Conservation (phyloP, 2,797 vertebrate species). For the Hypotaenidia okinawae region DNA sequence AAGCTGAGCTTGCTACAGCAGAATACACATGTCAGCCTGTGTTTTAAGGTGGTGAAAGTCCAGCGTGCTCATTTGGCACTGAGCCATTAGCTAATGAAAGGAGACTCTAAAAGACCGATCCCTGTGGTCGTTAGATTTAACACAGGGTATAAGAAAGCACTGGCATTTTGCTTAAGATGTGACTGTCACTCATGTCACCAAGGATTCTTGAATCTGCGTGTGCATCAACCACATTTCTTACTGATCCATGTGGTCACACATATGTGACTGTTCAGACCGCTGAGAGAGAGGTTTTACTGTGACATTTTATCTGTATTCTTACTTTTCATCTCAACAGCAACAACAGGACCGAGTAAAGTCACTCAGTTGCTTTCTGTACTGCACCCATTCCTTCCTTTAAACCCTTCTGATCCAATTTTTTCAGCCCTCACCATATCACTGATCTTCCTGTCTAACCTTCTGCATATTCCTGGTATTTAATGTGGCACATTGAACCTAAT, state of each 20-base stretch:
- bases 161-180: not conserved
- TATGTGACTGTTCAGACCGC: not conserved
- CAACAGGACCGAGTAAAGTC: not conserved
- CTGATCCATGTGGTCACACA: not conserved
- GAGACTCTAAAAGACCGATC: not conserved
- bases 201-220: not conserved
- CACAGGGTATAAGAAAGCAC: not conserved
- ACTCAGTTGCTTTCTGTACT: not conserved
- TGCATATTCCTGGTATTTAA: not conserved
- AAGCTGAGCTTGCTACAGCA: not conserved
- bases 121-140: not conserved
- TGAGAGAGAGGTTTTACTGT: not conserved
- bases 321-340: not conserved
- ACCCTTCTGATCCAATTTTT: not conserved
- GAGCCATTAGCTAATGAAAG: not conserved
- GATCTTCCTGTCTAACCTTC: not conserved
- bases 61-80: not conserved
- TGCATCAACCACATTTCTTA: not conserved
- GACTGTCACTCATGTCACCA: not conserved
- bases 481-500: not conserved
- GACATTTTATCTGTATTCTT: not conserved
- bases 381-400: not conserved
- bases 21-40: not conserved
- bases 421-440: not conserved
- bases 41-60: constrained; percentile 1